phyloP scores from a whole-genome alignment of 2,113 vertebrate species.

The Colaptes auratus region DNA sequence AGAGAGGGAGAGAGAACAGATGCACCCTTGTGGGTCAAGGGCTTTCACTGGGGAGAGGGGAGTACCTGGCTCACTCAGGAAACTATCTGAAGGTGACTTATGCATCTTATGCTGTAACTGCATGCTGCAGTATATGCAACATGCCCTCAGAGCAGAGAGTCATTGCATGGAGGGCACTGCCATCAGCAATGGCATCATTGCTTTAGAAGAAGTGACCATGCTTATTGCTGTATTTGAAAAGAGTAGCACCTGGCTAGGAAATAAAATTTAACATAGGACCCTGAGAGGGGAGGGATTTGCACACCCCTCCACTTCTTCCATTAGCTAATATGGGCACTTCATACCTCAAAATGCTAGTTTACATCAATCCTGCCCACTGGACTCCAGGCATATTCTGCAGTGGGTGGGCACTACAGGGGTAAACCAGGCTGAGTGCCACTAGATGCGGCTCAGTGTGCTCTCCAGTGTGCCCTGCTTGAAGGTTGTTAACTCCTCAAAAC shows the following conservation, averaged over 20 bases:
- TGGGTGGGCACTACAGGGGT: neutral
- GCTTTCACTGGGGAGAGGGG: neutral
- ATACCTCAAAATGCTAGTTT: neutral
- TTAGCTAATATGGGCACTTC: neutral
- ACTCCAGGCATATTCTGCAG: neutral
- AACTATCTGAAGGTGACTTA: neutral
- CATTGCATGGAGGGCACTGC: neutral
- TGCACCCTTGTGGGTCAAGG: neutral
- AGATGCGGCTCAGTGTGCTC: neutral
- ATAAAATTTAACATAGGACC: neutral
- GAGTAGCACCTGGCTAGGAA: neutral
- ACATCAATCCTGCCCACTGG: neutral
- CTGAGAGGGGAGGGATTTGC: neutral
- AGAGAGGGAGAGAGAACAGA: neutral
- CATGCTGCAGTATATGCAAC: neutral
- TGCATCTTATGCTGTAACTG: fast-evolving
- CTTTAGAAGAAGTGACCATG: neutral
- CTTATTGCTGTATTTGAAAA: neutral
- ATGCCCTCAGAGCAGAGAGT: neutral
- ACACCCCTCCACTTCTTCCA: neutral
- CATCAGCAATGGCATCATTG: neutral
- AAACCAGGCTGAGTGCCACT: neutral
- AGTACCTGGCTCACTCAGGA: neutral
- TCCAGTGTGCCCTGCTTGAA: neutral
- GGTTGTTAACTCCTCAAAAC: neutral